Evolutionary conservation across 2,113 vertebrate genomes (phyloP).

Genomic region (Silurus glanis): DNA sequence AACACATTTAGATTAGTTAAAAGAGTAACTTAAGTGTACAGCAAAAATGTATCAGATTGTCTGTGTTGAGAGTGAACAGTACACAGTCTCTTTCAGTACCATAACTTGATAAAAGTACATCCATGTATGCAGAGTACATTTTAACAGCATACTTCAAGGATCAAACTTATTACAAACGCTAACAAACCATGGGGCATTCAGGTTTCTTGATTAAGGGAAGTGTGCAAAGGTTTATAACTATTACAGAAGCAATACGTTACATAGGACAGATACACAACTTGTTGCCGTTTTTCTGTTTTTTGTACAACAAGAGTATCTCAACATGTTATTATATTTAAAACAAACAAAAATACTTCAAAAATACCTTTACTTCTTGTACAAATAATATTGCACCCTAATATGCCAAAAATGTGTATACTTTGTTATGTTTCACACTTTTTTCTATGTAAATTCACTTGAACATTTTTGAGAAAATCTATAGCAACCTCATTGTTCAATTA

Average conservation of each 20-base stretch:
- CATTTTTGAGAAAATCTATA: not conserved
- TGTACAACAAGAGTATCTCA: not conserved
- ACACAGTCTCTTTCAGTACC: too few species aligned
- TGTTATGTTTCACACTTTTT: not conserved
- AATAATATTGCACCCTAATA: not conserved
- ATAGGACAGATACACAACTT: not conserved
- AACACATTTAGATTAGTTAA: not conserved
- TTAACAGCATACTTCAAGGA: too few species aligned
- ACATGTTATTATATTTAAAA: not conserved
- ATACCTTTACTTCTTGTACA: not conserved
- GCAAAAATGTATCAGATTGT: too few species aligned
- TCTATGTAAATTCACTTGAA: not conserved
- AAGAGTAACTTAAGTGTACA: too few species aligned
- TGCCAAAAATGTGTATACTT: not conserved
- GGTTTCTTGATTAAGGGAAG: not conserved
- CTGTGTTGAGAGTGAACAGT: too few species aligned
- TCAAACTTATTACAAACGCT: too few species aligned
- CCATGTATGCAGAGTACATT: too few species aligned
- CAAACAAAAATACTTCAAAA: not conserved
- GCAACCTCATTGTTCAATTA: not conserved
- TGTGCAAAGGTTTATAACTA: not conserved
- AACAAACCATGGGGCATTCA: not conserved
- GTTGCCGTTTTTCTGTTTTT: not conserved
- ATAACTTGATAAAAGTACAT: too few species aligned
- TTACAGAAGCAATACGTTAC: not conserved